A percentile compares a stretch with the other conserved stretches of the same genome.
phyloP scores from a whole-genome alignment of 92 coral and sea anemone genomes.

The Nematostella vectensis region DNA sequence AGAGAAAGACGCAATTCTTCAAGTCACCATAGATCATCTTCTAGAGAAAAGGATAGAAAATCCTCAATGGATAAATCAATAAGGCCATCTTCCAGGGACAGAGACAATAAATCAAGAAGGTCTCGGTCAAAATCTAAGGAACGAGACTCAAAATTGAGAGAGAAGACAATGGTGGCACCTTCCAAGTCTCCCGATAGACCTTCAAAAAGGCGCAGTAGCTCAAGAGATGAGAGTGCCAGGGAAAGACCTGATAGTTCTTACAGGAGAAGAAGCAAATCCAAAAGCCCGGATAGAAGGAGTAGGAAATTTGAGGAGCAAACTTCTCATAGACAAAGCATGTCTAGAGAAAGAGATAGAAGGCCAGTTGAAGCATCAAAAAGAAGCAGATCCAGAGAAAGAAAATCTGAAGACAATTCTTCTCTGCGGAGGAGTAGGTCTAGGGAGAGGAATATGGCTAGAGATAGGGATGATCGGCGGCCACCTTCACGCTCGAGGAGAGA shows the following conservation, averaged over 20 bases:
- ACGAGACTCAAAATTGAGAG: constrained; percentile 4
- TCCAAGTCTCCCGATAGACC: constrained; percentile 1
- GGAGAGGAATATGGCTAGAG: constrained; percentile 23
- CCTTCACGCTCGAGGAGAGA: not conserved
- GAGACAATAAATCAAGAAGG: not conserved
- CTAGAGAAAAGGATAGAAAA: constrained; percentile 2
- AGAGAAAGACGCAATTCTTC: not conserved
- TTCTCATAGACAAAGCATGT: constrained; percentile 4
- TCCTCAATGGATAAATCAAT: not conserved
- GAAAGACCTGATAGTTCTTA: constrained; percentile 11
- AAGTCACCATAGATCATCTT: not conserved
- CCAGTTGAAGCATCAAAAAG: constrained; percentile 17
- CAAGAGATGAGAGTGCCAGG: not conserved
- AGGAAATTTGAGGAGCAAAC: not conserved
- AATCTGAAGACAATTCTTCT: no score
- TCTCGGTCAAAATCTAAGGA: constrained; percentile 7
- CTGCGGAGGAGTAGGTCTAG: constrained; percentile 11
- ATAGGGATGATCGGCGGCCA: not conserved
- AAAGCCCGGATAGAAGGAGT: no score
- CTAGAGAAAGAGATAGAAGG: constrained; percentile 17
- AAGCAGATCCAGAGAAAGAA: constrained; percentile 35
- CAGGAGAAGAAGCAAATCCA: no score
- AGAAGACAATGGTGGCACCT: not conserved
- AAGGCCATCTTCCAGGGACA: constrained; percentile 1
- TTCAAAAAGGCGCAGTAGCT: not conserved